A percentile compares a stretch with the other conserved stretches of the same genome.
These are phyloP conservation scores for Tenthredo scrophulariae DNA, from an alignment of 2,888 invertebrate genomes.

Conservation along the genomic window DNA sequence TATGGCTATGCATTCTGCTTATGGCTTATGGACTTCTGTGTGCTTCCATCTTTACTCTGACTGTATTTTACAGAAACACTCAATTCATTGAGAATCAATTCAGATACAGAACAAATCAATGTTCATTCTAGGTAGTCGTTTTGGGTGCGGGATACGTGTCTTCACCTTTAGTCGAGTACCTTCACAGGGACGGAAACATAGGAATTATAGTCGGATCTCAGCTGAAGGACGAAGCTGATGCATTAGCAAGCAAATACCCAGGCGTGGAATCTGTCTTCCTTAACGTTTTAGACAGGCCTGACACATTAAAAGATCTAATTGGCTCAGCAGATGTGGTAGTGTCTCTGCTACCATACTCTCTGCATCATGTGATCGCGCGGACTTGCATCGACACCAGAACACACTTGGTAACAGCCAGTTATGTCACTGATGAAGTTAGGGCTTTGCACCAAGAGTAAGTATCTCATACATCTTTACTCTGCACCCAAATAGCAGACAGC, in stretches of 20 bases:
- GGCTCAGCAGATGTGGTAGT: constrained; percentile 88
- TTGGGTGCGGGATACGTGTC: constrained; percentile 98
- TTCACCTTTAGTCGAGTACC: constrained; percentile 96
- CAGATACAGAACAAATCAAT: background rate
- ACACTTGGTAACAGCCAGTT: constrained; percentile 98
- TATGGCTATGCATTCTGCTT: too few species aligned
- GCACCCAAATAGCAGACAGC: constrained; percentile 8
- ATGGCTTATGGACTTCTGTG: too few species aligned
- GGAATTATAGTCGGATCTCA: constrained; percentile 93
- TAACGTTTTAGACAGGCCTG: constrained; percentile 88
- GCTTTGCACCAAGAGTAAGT: constrained; percentile 87
- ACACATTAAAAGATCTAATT: constrained; percentile 86
- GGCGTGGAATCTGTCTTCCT: constrained; percentile 90
- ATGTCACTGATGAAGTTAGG: constrained; percentile 91
- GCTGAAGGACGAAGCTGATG: constrained; percentile 93
- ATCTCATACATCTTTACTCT: constrained; percentile 22
- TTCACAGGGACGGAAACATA: constrained; percentile 89
- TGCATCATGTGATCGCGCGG: constrained; percentile 92
- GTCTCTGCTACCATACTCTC: constrained; percentile 93
- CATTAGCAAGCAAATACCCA: constrained; percentile 87
- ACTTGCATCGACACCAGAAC: constrained; percentile 92
- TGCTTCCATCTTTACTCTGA: too few species aligned
- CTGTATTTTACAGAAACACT: too few species aligned
- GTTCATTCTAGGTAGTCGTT: constrained; percentile 84
- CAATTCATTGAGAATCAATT: background rate